A percentile compares a stretch with the other conserved stretches of the same genome.
phyloP scores from a whole-genome alignment of 2,888 invertebrate genomes.

The Platerodrilus igneus region DNA sequence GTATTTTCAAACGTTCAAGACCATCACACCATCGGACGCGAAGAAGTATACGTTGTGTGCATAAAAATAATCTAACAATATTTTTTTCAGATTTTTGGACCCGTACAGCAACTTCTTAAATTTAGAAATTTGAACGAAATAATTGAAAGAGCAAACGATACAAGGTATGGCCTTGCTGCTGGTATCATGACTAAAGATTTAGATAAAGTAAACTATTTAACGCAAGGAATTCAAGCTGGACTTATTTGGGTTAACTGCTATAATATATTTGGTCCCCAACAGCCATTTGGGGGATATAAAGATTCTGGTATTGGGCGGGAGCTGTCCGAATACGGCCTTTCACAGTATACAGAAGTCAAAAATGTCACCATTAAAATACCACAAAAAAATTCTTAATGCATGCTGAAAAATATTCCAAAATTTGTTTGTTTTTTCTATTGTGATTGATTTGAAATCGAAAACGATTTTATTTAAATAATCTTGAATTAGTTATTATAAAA shows the following conservation, averaged over 20 bases:
- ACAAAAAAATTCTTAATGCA: constrained; percentile 78
- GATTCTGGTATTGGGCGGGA: constrained; percentile 95
- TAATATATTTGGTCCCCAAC: constrained; percentile 75
- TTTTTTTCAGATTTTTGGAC: constrained; percentile 92
- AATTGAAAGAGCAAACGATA: constrained; percentile 81
- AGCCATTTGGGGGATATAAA: constrained; percentile 96
- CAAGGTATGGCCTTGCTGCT: constrained; percentile 90
- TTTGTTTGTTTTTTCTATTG: too few species aligned
- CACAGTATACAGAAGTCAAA: constrained; percentile 94
- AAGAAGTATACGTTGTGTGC: constrained; percentile 57
- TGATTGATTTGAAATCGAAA: too few species aligned
- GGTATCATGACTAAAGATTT: constrained; percentile 89
- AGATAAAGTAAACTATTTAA: constrained; percentile 77
- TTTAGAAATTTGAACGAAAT: constrained; percentile 85
- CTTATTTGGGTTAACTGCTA: constrained; percentile 93
- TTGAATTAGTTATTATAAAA: too few species aligned
- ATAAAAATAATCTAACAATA: too few species aligned
- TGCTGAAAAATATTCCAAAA: too few species aligned
- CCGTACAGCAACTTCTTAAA: constrained; percentile 89
- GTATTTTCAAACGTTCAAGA: constrained; percentile 83
- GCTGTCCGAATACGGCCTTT: constrained; percentile 88
- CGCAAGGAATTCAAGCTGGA: constrained; percentile 74
- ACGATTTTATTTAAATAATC: too few species aligned
- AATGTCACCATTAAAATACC: constrained; percentile 72
- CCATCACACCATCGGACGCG: constrained; percentile 76